Conservation (phyloP, 2,797 vertebrate genomes). For the Crenichthys baileyi region DNA sequence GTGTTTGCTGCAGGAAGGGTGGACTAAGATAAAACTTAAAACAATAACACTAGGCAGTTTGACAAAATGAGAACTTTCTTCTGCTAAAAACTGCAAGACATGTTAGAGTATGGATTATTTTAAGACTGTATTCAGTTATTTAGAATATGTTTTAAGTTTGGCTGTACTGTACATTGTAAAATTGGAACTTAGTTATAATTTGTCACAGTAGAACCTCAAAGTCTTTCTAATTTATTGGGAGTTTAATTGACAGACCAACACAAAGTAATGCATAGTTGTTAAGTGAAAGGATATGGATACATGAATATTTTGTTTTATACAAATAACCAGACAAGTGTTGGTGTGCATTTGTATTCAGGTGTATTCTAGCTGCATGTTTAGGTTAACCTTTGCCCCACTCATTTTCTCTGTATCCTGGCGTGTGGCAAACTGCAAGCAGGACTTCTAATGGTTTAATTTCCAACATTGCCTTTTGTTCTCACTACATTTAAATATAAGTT, state of each 20-base stretch:
- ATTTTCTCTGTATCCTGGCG: not conserved
- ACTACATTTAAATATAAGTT: not conserved
- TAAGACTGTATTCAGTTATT: not conserved
- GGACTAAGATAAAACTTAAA: constrained; percentile 29
- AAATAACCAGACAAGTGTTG: not conserved
- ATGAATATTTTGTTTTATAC: not conserved
- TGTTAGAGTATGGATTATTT: constrained; percentile 4
- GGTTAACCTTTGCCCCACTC: not conserved
- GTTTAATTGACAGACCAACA: not conserved
- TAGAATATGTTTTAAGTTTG: not conserved
- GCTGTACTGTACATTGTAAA: not conserved
- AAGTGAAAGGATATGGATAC: not conserved
- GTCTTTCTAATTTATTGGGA: not conserved
- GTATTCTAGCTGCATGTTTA: not conserved
- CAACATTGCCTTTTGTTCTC: not conserved
- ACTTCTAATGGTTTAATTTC: not conserved
- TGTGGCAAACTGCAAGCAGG: not conserved
- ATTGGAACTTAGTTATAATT: not conserved
- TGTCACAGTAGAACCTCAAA: not conserved
- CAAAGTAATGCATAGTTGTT: not conserved
- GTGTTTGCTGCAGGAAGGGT: constrained; percentile 42
- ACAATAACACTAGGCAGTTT: constrained; percentile 31
- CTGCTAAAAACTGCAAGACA: constrained; percentile 9
- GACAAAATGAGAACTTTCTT: constrained; percentile 35
- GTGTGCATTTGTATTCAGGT: not conserved